Base-by-base conservation (phyloP, 2,797 vertebrate genomes). In the Takifugu ocellatus region DNA sequence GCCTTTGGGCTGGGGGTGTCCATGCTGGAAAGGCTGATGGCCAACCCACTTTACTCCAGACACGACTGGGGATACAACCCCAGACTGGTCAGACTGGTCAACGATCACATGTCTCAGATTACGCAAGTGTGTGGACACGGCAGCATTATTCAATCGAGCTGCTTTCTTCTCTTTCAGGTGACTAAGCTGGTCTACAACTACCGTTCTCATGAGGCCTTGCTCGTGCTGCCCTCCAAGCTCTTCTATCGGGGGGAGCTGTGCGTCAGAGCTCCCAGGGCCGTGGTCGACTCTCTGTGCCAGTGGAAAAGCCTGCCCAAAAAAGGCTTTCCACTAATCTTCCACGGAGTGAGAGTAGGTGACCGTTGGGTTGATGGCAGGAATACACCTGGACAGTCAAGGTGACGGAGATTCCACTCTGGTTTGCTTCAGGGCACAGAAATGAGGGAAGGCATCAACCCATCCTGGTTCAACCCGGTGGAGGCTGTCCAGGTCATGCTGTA, bases 161-260 rank as follows among this genome's bases (percentile, higher is more conserved):
- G 44, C 44, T 46, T 46, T 21, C 44, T 46, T 5, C 44, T 46
- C 8, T 46, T 43, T 50, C 81, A 99, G 96, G 93, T 98, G 62
- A 98, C 95, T 1, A 98, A 98, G 70, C 91, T 99, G 1, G 77
- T 94, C 25, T 96, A 94, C 85, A 99, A 98, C 87, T 99, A 99
- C 86, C 89, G 96, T 14, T 97, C 95, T 0, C 96, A 98, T 31
- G 87, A 94, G 17, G 88, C 89, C 0, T 70, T 99, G 84, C 87
- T 99, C 72, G 66, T 82, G 0, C 84, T 98, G 75, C 94, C 97
- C 0, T 98, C 95, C 2, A 91, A 88, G 49, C 90, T 99, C 3
- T 99, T 99, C 84, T 99, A 99, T 66, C 82, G 91, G n/a, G 90
- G 84, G 0, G 96, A 98, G 56, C 84, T 98, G 9, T 88, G 89